Base-by-base conservation (phyloP, 1,140 invertebrate genomes). In the Pomacea maculata region DNA sequence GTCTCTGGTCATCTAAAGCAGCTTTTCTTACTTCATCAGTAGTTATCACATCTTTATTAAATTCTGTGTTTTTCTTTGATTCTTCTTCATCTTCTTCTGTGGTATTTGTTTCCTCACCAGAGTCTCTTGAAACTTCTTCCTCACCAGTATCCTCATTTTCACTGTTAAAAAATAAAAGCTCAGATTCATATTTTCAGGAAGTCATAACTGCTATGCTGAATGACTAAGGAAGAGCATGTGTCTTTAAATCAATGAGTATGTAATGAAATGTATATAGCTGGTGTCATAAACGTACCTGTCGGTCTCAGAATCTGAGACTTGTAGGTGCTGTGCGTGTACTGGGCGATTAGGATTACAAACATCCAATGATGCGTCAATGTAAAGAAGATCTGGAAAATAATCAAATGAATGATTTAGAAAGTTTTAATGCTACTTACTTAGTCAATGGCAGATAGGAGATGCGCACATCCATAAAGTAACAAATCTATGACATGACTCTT, bases 301-400 rank as follows among this genome's bases (percentile, higher is more conserved):
- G 54, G 10, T 25, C 25, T 76, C 63, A 54, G 17, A 54, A 67
- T 61, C 34, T 63, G 68, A 72, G 21, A 54, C 34, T 74, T 52
- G 21, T 65, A 74, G 25, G 79, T 83, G 83, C 83, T 82, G 84
- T 17, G 78, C 80, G 45, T 83, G 63, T 63, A 76, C 63, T 19
- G 67, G 73, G 76, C 89, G 83, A 82, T 91, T 91, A 75, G 89
- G 90, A 79, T 90, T 91, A 76, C 82, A 89, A 65, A 84, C 65
- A 74, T 88, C 87, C 34, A 88, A 68, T 71, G 83, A 84, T 57
- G 86, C 73, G 76, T 89, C 87, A 70, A 89, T 87, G 64, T 86
- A 83, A 34, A 82, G 82, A 68, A 86, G 75, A 87, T 90, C 90
- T 91, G 79, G 52, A 84, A 85, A 45, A 83, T 2, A 80, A 81